These are phyloP conservation scores for Empis stercorea DNA, from an alignment of 2,888 invertebrate species.

Conservation along the genomic window DNA sequence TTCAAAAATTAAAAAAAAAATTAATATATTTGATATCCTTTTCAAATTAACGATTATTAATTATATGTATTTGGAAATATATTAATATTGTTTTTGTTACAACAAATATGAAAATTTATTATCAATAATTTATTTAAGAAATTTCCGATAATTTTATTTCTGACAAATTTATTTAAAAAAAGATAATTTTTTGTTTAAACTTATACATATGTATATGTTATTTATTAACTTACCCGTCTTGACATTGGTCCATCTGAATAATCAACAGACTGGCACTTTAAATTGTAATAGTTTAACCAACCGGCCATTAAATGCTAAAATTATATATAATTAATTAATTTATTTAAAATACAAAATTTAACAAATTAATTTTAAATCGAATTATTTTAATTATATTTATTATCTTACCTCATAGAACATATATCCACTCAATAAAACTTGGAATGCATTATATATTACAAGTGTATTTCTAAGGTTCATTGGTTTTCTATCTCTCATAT, in stretches of 20 bases:
- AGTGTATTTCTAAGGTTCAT: conserved; percentile 67
- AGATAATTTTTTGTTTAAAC: too few species aligned
- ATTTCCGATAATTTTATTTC: too few species aligned
- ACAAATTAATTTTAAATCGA: not conserved
- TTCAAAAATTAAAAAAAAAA: too few species aligned
- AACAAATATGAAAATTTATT: too few species aligned
- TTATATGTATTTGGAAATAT: too few species aligned
- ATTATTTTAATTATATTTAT: not conserved
- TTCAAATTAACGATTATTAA: too few species aligned
- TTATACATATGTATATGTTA: too few species aligned
- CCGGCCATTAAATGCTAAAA: conserved; percentile 77
- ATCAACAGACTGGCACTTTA: conserved; percentile 87
- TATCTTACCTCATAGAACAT: conserved; percentile 80
- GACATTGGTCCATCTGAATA: conserved; percentile 75
- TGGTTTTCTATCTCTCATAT: conserved; percentile 81
- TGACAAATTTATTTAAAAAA: too few species aligned
- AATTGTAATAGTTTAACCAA: conserved; percentile 85
- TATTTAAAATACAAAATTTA: not conserved
- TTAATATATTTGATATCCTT: too few species aligned
- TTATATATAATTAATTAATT: not conserved
- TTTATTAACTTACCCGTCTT: conserved; percentile 54
- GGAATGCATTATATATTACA: conserved; percentile 76
- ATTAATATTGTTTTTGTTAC: too few species aligned
- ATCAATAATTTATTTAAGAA: too few species aligned
- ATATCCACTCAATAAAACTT: conserved; percentile 74